These are phyloP conservation scores for Spongilla lacustris DNA, from an alignment of 37 sponge, comb jelly and placozoan genomes.

Conservation along the genomic window DNA sequence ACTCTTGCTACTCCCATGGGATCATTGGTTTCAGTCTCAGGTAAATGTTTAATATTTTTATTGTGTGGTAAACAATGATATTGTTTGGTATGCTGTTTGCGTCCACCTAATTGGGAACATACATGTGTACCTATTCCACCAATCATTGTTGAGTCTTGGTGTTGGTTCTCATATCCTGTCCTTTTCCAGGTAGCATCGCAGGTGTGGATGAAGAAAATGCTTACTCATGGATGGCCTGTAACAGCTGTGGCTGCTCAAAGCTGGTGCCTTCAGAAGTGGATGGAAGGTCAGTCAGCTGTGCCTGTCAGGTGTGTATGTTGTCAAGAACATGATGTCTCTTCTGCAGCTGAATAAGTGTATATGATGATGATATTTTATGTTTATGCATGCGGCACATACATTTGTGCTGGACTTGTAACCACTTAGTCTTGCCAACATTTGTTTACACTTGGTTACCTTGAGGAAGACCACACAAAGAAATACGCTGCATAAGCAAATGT, in stretches of 20 bases:
- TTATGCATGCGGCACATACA: too few relatives aligned
- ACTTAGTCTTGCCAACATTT: neutral
- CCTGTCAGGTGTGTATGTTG: neutral
- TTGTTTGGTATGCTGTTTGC: too few relatives aligned
- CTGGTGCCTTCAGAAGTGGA: neutral
- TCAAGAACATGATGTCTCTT: too few relatives aligned
- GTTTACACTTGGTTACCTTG: neutral
- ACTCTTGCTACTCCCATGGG: neutral
- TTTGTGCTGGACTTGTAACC: too few relatives aligned
- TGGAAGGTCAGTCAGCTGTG: neutral
- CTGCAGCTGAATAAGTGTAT: too few relatives aligned
- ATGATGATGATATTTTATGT: too few relatives aligned
- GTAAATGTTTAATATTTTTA: conserved; percentile 3
- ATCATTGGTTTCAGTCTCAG: neutral
- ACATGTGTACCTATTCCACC: too few relatives aligned
- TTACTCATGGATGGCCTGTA: conserved; percentile 36
- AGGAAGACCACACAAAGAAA: neutral
- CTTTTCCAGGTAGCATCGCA: conserved; percentile 6
- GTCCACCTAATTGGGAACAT: too few relatives aligned
- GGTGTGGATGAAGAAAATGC: conserved; percentile 39
- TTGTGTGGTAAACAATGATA: too few relatives aligned
- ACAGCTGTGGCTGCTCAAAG: conserved; percentile 4
- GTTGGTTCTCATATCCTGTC: too few relatives aligned
- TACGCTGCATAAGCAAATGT: neutral
- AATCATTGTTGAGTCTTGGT: too few relatives aligned